Base-by-base conservation (phyloP, 2,888 invertebrate genomes). In the Bellardia bayeri region DNA sequence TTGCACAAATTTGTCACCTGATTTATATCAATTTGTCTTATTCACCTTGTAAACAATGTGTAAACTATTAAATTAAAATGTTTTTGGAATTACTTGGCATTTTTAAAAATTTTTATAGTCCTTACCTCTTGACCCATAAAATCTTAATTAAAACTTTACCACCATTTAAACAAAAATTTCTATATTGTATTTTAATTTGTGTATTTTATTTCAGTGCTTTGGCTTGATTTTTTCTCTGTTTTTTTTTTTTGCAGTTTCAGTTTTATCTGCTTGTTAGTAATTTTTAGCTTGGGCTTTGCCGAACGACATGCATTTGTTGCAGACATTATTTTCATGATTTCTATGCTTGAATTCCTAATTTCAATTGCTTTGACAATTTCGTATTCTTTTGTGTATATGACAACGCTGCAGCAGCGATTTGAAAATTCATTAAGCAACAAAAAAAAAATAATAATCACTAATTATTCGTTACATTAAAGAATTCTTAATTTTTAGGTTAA, bases 401-500 rank as follows among this genome's bases (percentile, higher is more conserved):
- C 33, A 71, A n/a, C 11, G 45, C 42, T 13, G 33, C 69, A 33
- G 63, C 69, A 33, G 63, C 80, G 63, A 72, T 49, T 64, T 23
- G 40, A 51, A 61, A 58, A 74, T 61, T 45, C 23, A 42, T 56
- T 1, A 2, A 68, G 49, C 0, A 63, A 71, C 11, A 5, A 49
- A 72, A 40, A 40, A 6, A 2, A 16, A 71, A 80, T 45, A 69
- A 64, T 58, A 40, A 74, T 80, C 54, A 68, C 68, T 85, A 82
- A 75, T 76, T 85, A 85, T 68, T 81, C 64, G 75, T 45, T 69
- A 23, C 58, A 82, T 63, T 76, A 82, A 13, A 76, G 68, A 81
- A 81, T 85, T 64, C 13, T 64, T 81, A 81, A 81, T 82, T 85
- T 82, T 82, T 82, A 75, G 81, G 81, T 85, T 76, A 85, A 71